Base-by-base conservation (phyloP, 2,888 invertebrate species). In the Dusona sp. region DNA sequence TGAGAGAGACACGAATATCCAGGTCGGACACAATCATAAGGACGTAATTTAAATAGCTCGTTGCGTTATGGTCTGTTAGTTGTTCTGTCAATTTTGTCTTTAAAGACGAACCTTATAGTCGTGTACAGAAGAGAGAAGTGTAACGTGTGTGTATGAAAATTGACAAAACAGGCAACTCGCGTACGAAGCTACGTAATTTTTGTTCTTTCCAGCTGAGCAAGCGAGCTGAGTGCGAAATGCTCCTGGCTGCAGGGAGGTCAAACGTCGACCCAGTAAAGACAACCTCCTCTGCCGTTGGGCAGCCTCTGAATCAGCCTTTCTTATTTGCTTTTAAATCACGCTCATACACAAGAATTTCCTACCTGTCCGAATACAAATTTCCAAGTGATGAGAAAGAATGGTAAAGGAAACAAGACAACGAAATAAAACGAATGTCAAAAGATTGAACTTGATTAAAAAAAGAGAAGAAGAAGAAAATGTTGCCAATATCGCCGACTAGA, bases 191-290 rank as follows among this genome's bases (percentile, higher is more conserved):
- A 54, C 83, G 81, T 80, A 64, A 85, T 88, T 85, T 74, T 48
- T 7, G 1, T 57, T 13, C 25, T 57, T 85, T 83, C 68, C 42
- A 48, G 29, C 70, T 36, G 36, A 67, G 51, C 36, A 54, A 78
- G 22, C 45, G 38, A 65, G 33, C 45, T 11, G 68, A 75, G 45
- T 48, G 54, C 29, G n/a, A 65, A 48, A 57, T 67, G 54, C 48
- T 51, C 22, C 48, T 70, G 65, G 33, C 48, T 57, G 65, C 36
- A 67, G 54, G 45, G 83, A 87, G 83, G 83, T 85, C 83, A 87
- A 73, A 83, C 83, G 75, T 83, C 77, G 79, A 87, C 87, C 75
- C 80, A 83, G 83, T 83, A 78, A 86, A 79, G 61, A 38, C 68
- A 73, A 73, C 75, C 79, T 75, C 75, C 65, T 79, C 42, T 45